Percentiles rank a stretch among this genome's conserved stretches.
These are phyloP conservation scores for Malurus melanocephalus DNA, from an alignment of 2,113 vertebrate species.

Conservation along the genomic window DNA sequence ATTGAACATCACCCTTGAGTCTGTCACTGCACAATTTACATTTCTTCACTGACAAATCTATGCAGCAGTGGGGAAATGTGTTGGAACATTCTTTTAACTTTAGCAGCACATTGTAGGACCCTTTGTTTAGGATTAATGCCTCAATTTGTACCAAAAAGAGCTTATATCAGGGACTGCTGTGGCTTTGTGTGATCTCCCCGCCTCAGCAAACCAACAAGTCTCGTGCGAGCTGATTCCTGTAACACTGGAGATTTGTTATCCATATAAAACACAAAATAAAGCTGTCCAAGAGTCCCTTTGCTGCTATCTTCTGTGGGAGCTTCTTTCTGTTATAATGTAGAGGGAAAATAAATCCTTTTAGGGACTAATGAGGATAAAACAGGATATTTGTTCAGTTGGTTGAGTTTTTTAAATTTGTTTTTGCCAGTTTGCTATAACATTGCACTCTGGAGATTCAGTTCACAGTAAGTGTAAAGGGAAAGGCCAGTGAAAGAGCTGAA, in stretches of 20 bases:
- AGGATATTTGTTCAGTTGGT: fast-evolving
- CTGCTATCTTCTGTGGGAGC: not conserved
- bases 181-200: not conserved
- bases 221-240: not conserved
- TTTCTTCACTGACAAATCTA: not conserved
- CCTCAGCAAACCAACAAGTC: not conserved
- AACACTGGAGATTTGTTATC: not conserved
- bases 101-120: not conserved
- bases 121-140: not conserved
- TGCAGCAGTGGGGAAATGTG: not conserved
- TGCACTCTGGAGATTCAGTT: not conserved
- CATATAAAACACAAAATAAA: not conserved
- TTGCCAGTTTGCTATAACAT: fast-evolving
- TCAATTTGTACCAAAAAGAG: not conserved
- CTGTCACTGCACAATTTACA: not conserved
- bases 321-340: not conserved
- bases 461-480: not conserved
- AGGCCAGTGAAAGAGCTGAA: not conserved
- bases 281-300: not conserved
- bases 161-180: not conserved
- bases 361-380: not conserved
- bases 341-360: not conserved
- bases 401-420: fast-evolving
- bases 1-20: too few species aligned
- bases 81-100: not conserved